Evolutionary conservation across 1,140 invertebrate species (phyloP), one percentile per base, ranked within the genome.

Genomic region (Spodoptera litura): DNA sequence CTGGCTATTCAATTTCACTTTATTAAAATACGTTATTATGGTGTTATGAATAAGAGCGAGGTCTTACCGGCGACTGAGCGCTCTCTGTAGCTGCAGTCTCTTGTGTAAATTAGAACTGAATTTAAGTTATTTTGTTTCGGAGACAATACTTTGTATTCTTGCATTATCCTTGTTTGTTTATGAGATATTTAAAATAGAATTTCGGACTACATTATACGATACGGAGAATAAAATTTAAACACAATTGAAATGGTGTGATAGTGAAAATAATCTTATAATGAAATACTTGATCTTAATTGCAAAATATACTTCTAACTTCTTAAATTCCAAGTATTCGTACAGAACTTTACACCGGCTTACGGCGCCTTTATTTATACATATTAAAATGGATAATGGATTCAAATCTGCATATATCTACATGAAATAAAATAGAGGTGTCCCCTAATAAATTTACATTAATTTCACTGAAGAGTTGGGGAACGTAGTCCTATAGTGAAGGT

Each of bases 1-100:
- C 81, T 81, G 81, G 85, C 82, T 88, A 87, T 92, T 89, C 87
- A 90, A 89, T 91, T 93, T 87, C 78, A 80, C 82, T 88, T 92
- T 91, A 92, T 92, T 89, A 89, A 88, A 89, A 88, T 81, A 86
- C 82, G 75, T 84, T 87, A 83, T 85, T 83, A 81, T 64, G 52
- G 73, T 79, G 76, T 73, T 51, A 73, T 74, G 52, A 51, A 80
- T 75, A 70, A 71, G 44, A 68, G 49, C 55, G 38, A 49, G 61
- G 61, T 44, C 59, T 58, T 61, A 72, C 20, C 66, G 38, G 73
- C 83, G 68, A 74, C 55, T 70, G 53, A 62, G 81, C 56, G 66
- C 68, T 78, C 51, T 77, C 62, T 68, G 61, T 49, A 44, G 11
- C 59, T 49, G 35, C 71, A 74, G 53, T 20, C 49, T 52, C 44